phyloP scores from a whole-genome alignment of 2,888 invertebrate species.

The Endotricha flammealis region DNA sequence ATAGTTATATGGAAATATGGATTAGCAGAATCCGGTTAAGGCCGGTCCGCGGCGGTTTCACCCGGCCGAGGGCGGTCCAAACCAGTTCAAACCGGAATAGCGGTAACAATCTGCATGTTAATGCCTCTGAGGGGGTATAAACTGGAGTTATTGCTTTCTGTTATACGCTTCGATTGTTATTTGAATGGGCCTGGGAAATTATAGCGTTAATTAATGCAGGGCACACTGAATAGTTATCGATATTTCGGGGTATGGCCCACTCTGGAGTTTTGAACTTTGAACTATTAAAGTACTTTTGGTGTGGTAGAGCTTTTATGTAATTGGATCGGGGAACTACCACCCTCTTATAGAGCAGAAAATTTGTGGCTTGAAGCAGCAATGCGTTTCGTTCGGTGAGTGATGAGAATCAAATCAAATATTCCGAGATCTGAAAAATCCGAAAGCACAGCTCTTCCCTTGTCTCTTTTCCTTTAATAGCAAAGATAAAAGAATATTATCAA shows the following conservation, averaged over 20 bases:
- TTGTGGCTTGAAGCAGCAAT: too few species aligned
- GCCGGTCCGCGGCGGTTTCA: conserved; percentile 2
- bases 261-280: neutral
- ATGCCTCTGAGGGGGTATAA: conserved; percentile 42
- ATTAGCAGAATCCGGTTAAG: neutral
- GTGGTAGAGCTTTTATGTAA: too few species aligned
- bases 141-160: conserved; percentile 33
- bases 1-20: neutral
- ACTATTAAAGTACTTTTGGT: neutral
- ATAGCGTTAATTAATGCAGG: conserved; percentile 26
- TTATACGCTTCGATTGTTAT: conserved; percentile 33
- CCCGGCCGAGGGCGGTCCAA: conserved; percentile 16
- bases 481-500: too few species aligned
- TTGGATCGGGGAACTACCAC: too few species aligned
- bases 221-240: conserved; percentile 8
- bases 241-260: neutral
- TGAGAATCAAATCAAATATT: too few species aligned
- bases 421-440: too few species aligned
- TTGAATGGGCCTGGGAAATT: conserved; percentile 28
- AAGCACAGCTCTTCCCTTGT: too few species aligned
- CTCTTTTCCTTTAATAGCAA: too few species aligned
- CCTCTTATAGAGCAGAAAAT: too few species aligned
- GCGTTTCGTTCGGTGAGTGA: too few species aligned
- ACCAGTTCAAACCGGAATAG: conserved; percentile 28
- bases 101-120: conserved; percentile 46